Conservation (phyloP, 2,113 vertebrate genomes). For the Onychorhynchus coronatus region DNA sequence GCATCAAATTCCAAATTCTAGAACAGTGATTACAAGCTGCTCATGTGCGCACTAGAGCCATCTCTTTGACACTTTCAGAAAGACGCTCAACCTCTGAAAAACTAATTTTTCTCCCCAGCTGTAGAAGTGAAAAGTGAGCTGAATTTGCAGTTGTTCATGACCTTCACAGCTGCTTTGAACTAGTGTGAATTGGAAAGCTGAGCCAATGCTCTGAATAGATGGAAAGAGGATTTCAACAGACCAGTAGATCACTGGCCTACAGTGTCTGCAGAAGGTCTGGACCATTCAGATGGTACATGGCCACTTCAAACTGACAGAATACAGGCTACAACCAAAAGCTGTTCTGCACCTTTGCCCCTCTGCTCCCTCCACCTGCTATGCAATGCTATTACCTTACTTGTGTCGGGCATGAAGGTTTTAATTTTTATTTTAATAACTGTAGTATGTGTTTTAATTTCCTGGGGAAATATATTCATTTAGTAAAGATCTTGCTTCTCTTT, state of each 20-base stretch:
- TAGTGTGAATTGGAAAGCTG: background rate
- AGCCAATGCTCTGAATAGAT: background rate
- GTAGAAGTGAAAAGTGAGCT: background rate
- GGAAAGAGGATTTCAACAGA: background rate
- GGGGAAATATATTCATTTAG: background rate
- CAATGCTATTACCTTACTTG: background rate
- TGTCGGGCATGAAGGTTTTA: background rate
- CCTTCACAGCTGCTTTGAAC: background rate
- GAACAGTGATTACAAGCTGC: background rate
- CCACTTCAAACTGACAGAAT: background rate
- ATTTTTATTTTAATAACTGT: background rate
- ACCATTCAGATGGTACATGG: background rate
- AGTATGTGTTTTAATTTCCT: background rate
- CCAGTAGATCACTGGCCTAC: background rate
- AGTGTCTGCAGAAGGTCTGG: background rate
- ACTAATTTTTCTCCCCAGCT: fast-evolving
- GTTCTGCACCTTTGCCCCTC: background rate
- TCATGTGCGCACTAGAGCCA: background rate
- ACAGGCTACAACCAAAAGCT: background rate
- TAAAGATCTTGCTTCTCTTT: background rate
- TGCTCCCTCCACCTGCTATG: background rate
- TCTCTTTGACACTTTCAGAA: background rate
- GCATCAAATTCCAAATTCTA: background rate
- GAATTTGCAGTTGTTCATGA: background rate
- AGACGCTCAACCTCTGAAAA: background rate